A percentile compares a stretch with the other conserved stretches of the same genome.
Evolutionary conservation across 2,797 vertebrate genomes (phyloP).

Genomic region (Tenualosa ilisha): DNA sequence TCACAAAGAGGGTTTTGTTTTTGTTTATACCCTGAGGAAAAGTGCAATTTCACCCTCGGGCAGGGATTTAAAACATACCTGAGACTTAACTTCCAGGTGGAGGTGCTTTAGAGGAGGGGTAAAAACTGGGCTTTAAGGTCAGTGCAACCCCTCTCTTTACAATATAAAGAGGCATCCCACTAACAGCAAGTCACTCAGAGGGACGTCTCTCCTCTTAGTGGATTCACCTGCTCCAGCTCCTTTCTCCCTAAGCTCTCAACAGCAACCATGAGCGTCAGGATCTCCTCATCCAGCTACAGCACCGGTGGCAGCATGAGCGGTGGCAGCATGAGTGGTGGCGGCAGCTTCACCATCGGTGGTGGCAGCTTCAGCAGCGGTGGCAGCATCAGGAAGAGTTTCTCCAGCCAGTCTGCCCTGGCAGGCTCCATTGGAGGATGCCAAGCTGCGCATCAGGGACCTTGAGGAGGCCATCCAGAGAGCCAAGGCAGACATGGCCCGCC

Average conservation of each 20-base stretch:
- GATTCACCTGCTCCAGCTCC: constrained; percentile 63
- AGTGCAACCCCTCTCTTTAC: constrained; percentile 50
- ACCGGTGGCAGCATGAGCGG: background rate
- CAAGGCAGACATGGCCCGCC: constrained; percentile 70
- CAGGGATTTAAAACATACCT: background rate
- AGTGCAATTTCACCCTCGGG: background rate
- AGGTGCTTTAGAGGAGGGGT: too few species aligned
- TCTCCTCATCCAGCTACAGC: background rate
- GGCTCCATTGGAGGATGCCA: constrained; percentile 67
- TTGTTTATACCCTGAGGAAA: too few species aligned
- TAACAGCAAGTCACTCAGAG: constrained; percentile 70
- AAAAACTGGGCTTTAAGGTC: constrained; percentile 35
- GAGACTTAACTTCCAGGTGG: background rate
- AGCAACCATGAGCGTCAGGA: constrained; percentile 45
- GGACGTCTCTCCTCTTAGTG: constrained; percentile 75
- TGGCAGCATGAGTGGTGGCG: background rate
- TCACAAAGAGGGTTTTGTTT: too few species aligned
- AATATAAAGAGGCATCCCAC: constrained; percentile 61
- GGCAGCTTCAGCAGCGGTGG: background rate
- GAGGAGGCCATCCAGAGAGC: constrained; percentile 70
- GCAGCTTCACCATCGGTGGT: constrained; percentile 6
- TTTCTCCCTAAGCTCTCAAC: constrained; percentile 47
- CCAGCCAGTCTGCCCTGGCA: constrained; percentile 56
- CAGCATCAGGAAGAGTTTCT: constrained; percentile 25
- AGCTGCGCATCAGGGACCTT: constrained; percentile 69